Base-by-base conservation (phyloP, 2,797 vertebrate species). In the Bufotes viridis region DNA sequence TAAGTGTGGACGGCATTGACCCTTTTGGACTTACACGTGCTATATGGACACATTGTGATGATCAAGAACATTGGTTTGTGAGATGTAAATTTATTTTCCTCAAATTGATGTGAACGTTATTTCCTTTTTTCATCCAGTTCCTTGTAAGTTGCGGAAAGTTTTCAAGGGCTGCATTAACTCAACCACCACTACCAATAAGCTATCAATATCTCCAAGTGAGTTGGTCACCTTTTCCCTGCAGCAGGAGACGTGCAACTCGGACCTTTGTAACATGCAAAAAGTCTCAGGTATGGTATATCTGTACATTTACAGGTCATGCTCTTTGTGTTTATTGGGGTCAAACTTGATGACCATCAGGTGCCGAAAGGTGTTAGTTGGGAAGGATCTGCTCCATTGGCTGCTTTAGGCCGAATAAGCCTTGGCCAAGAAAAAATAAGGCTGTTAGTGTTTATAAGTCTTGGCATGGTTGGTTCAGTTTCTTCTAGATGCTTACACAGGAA, bases 211-310 rank as follows among this genome's bases (percentile, higher is more conserved):
- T 10, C 78, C 88, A 29, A 60, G 24, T 34, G 3, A 10, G 0
- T 5, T 49, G 18, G 24, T 67, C 18, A 26, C 20, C 7, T 2
- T 89, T 6, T 55, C 60, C 11, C 18, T 86, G 42, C 58, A 42
- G 26, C 69, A 89, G 49, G 53, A 20, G 4, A 12, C n/a, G 4
- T 89, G 87, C 49, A 22, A 20, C 13, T 75, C 83, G 1, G 84
- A 89, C 9, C 78, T 86, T 14, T 89, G 88, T 26, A 89, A 89
- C 49, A 60, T 13, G 0, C 3, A 80, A 57, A 15, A 1, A 1
- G 55, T 57, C 13, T 24, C 18, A 20, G 49, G 87, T 88, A 88
- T 67, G 15, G 75, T 78, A 60, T 14, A 74, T 3, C 10, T 7
- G 17, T 0, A 42, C 9, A 20, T 74, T n/a, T 75, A 11, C 29